Evolutionary conservation across 2,888 invertebrate species (phyloP), one percentile per base, ranked within the genome.

Genomic region (Anoplius nigerrimus): DNA sequence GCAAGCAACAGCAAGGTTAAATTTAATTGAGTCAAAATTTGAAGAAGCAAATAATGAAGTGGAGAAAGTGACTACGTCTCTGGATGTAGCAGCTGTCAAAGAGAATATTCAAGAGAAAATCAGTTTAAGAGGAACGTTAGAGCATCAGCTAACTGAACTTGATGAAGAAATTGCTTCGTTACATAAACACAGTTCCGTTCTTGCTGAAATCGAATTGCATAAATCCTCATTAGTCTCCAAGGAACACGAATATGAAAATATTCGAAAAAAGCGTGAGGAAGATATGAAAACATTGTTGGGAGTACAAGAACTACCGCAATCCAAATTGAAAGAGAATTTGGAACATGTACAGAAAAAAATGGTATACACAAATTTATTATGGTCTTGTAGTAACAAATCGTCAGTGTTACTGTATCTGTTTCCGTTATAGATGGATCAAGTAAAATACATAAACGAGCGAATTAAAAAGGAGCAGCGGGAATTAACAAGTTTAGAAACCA

Each of bases 201-300:
- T 93, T 75, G 92, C 92, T 59, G 92, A 93, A 81, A 89, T 93
- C 15, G 93, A 94, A 74, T 88, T 91, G 57, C 89, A 92, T 71
- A 91, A 91, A 77, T 90, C 91, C 45, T 81, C 87, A 27, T 82
- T 90, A 82, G 22, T 83, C 85, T 69, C 90, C 84, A 89, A 91
- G 87, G 84, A 93, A 89, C 87, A 91, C 83, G 90, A 95, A 90
- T 87, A 94, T 80, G 86, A 91, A 83, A 86, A 90, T 82, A 88
- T 95, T 13, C 93, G 92, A 85, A 92, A 92, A 71, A 95, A 94
- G 84, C 94, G 95, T 81, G 91, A 91, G 61, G 91, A 92, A 13
- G 90, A 91, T 16, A 90, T 97, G 24, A 90, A 91, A 4, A 91
- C 92, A 75, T 84, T 97, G 11, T 90, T 97, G 42, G 90, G 90